These are phyloP conservation scores for Cebus imitator DNA, from an alignment of 2,113 vertebrate genomes.

Conservation along the genomic window DNA sequence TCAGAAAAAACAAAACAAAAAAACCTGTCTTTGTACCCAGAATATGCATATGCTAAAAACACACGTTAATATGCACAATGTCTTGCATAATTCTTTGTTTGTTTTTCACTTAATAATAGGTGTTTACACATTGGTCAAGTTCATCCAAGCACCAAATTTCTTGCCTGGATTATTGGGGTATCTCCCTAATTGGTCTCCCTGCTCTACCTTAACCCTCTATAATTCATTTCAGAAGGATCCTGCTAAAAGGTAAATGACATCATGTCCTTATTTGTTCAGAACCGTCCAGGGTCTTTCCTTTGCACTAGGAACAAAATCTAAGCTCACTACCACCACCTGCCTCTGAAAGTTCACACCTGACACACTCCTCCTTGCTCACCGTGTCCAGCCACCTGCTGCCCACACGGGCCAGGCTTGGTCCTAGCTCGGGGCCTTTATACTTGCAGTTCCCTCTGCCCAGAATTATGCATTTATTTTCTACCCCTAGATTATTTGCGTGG, in stretches of 20 bases:
- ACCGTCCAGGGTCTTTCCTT: not conserved
- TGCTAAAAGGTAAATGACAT: not conserved
- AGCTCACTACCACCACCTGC: not conserved
- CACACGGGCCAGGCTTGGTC: not conserved
- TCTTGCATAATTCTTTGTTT: not conserved
- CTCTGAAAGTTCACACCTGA: not conserved
- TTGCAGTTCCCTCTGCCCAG: not conserved
- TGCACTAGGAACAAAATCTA: not conserved
- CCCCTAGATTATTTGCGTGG: not conserved
- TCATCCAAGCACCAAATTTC: not conserved
- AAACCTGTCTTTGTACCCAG: not conserved
- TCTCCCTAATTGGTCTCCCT: not conserved
- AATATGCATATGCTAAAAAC: not conserved
- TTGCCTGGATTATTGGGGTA: not conserved
- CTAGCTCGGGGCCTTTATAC: not conserved
- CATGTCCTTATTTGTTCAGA: not conserved
- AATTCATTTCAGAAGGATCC: not conserved
- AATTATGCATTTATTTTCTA: not conserved
- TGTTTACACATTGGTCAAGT: not conserved
- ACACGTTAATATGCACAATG: not conserved
- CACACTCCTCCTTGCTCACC: not conserved
- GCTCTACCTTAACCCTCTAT: not conserved
- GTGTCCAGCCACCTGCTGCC: not conserved
- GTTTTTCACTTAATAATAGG: not conserved
- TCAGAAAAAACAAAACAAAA: not conserved